Base-by-base conservation (phyloP, 1,140 invertebrate genomes). In the Steinernema feltiae region DNA sequence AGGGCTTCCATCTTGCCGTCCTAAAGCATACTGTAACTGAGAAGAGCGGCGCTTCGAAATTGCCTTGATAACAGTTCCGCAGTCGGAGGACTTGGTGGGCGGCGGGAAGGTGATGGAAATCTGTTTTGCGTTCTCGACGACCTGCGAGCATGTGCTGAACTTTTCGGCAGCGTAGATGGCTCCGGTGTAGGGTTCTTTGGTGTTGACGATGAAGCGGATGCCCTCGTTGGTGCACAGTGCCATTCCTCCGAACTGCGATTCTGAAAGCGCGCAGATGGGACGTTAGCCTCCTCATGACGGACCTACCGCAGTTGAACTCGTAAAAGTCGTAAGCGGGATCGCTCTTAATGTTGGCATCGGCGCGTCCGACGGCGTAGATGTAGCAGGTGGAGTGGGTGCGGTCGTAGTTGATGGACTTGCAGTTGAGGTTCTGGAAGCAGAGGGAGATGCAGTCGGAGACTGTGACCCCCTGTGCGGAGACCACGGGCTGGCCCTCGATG, bases 381-480 rank as follows among this genome's bases (percentile, higher is more conserved):
- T 84, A 79, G 75, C 84, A 85, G 32, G 81, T 84, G 46, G 83
- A 86, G 30, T 79, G 71, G 1, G 85, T 86, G n/a, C 84, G 79
- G 73, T 85, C 84, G 73, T 86, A 85, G 75, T 85, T 85, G 75
- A 85, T 81, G 2, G 85, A 85, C 71, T 85, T 85, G 83, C 84
- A 85, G 73, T 85, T 86, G 27, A 85, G 77, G 72, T 85, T 85
- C 78, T 85, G 85, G 83, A 85, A 85, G 76, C 84, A 85, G 31
- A 85, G 75, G 1, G 84, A 85, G 69, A 85, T 87, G 72, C 84
- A 85, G 71, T 85, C 84, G 1, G 84, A 85, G 27, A 85, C 80
- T 29, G 84, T 85, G 27, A 85, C 84, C 17, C 85, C 84, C 71
- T 85, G 84, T 53, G 84, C 84, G 21, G 85, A 81, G 27, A 85